These are phyloP conservation scores for Leptinotarsa juncta DNA, from an alignment of 2,888 invertebrate species.

Conservation along the genomic window DNA sequence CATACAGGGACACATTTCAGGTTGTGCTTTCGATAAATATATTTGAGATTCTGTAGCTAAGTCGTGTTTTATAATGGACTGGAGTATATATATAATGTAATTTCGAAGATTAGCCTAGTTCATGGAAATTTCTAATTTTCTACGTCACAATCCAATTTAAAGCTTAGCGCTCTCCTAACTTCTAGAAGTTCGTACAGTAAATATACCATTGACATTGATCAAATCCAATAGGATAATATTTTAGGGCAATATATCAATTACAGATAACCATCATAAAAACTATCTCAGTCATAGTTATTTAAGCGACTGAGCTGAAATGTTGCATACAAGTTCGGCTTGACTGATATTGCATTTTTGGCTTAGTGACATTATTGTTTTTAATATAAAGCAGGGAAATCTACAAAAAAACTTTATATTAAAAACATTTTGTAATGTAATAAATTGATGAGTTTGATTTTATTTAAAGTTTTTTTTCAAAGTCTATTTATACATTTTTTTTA, in stretches of 20 bases:
- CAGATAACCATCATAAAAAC: not conserved
- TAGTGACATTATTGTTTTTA: too few species aligned
- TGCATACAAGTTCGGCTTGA: too few species aligned
- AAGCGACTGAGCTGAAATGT: too few species aligned
- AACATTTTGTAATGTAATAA: too few species aligned
- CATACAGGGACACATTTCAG: too few species aligned
- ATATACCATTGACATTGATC: not conserved
- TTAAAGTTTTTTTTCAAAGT: too few species aligned
- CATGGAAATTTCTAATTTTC: conserved; percentile 17
- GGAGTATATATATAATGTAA: conserved; percentile 15
- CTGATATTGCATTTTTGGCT: too few species aligned
- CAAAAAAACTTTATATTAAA: too few species aligned
- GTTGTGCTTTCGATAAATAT: not conserved
- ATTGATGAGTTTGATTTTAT: too few species aligned
- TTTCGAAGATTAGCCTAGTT: conserved; percentile 22
- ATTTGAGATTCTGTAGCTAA: not conserved
- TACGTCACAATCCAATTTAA: conserved; percentile 27
- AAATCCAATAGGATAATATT: not conserved
- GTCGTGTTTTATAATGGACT: not conserved
- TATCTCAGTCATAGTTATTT: not conserved
- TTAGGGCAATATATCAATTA: not conserved
- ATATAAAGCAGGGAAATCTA: too few species aligned
- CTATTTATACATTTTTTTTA: too few species aligned
- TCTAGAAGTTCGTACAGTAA: not conserved
- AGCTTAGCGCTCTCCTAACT: not conserved